phyloP scores from a whole-genome alignment of 1,140 invertebrate species.

The Plodia interpunctella region DNA sequence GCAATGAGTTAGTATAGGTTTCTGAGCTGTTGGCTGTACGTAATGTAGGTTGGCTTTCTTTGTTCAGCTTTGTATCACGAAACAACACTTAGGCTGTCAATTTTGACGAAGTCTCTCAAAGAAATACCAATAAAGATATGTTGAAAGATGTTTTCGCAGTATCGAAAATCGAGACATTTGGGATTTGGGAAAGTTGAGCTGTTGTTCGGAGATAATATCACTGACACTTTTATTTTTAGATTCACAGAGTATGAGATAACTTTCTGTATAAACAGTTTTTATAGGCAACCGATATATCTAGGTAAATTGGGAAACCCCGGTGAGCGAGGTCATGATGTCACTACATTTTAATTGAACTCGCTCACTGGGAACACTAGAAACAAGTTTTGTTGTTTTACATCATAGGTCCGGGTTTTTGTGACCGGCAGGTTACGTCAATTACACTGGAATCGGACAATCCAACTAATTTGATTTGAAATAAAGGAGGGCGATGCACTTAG shows the following conservation, averaged over 20 bases:
- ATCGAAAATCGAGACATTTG: background rate
- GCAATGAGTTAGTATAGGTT: too few relatives aligned
- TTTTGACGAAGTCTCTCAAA: slow-evolving; percentile 12
- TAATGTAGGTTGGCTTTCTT: slow-evolving; percentile 5
- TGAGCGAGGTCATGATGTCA: slow-evolving; percentile 14
- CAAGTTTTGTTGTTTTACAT: slow-evolving; percentile 11
- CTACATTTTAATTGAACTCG: slow-evolving; percentile 13
- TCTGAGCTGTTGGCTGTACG: too few relatives aligned
- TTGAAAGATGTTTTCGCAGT: too few relatives aligned
- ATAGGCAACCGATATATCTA: background rate
- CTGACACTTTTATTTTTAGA: too few relatives aligned
- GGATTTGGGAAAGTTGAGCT: background rate
- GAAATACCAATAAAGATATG: slow-evolving; percentile 8
- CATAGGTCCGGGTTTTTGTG: slow-evolving; percentile 33
- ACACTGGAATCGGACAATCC: slow-evolving; percentile 2
- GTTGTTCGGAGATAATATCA: too few relatives aligned
- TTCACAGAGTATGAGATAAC: too few relatives aligned
- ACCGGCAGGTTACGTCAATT: slow-evolving; percentile 25
- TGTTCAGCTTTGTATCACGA: slow-evolving; percentile 13
- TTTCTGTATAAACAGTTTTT: background rate
- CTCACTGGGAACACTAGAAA: slow-evolving; percentile 11
- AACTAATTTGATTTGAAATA: background rate
- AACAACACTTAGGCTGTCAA: slow-evolving; percentile 16
- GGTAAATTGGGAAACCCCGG: slow-evolving; percentile 14
- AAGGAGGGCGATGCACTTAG: slow-evolving; percentile 9